phyloP scores from a whole-genome alignment of 1,140 invertebrate genomes.

The Drosophila albomicans region DNA sequence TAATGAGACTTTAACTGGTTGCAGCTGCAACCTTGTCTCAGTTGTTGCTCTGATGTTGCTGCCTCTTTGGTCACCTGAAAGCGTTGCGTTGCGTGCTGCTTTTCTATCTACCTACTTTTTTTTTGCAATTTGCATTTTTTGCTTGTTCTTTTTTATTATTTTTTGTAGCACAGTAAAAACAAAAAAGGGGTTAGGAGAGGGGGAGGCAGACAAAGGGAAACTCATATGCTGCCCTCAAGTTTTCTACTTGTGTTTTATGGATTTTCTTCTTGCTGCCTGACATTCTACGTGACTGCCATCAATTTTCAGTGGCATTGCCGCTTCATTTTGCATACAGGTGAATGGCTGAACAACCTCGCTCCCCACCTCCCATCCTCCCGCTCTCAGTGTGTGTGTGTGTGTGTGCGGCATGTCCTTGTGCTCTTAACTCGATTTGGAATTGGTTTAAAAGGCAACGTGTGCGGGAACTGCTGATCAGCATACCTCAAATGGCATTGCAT shows the following conservation, averaged over 20 bases:
- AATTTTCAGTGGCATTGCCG: conserved; percentile 80
- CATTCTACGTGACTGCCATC: conserved; percentile 80
- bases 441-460: conserved; percentile 75
- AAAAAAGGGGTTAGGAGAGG: neutral
- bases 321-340: conserved; percentile 82
- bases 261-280: conserved; percentile 61
- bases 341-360: conserved; percentile 28
- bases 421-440: conserved; percentile 81
- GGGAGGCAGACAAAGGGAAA: neutral
- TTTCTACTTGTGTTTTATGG: conserved; percentile 62
- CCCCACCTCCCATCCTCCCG: neutral
- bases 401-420: conserved; percentile 59
- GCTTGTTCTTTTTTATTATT: conserved; percentile 37
- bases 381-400: conserved; percentile 4
- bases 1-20: conserved; percentile 57
- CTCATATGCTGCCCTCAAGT: conserved; percentile 53
- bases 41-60: conserved; percentile 1
- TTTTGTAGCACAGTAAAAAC: conserved; percentile 34
- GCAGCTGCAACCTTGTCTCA: conserved; percentile 31
- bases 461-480: conserved; percentile 70
- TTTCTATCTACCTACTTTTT: conserved; percentile 14
- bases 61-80: conserved; percentile 17
- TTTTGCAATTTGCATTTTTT: conserved; percentile 40
- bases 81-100: conserved; percentile 23
- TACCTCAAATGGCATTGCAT: conserved; percentile 63